These are phyloP conservation scores for Matsumurasca onukii DNA, from an alignment of 1,140 invertebrate species.

Conservation along the genomic window DNA sequence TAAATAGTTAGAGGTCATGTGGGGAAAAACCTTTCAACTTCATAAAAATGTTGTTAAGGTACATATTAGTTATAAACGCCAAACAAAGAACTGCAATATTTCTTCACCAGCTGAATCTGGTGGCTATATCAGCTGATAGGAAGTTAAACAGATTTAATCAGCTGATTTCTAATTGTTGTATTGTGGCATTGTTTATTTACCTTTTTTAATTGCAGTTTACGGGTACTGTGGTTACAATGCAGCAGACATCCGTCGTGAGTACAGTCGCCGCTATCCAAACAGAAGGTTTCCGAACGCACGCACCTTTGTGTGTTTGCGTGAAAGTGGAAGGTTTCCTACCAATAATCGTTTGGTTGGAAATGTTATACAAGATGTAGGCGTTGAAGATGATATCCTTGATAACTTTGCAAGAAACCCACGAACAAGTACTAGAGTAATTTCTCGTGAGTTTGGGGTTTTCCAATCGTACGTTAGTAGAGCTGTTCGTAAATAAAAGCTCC, in stretches of 20 bases:
- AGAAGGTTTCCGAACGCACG: conserved; percentile 2
- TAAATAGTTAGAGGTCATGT: no score
- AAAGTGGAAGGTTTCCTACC: conserved; percentile 16
- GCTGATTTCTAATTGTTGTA: no score
- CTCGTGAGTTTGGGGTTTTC: conserved; percentile 3
- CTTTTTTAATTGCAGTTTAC: no score
- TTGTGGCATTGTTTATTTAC: no score
- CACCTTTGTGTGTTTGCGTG: background rate
- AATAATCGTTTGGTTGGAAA: no score
- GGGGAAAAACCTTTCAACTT: no score
- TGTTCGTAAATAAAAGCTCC: background rate
- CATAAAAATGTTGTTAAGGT: no score
- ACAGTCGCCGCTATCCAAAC: conserved; percentile 9
- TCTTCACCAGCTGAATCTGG: no score
- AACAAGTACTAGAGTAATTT: conserved; percentile 11
- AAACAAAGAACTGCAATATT: no score
- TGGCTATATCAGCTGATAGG: no score
- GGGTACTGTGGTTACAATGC: conserved; percentile 4
- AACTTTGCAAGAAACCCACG: conserved; percentile 6
- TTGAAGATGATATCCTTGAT: background rate
- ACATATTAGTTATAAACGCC: no score
- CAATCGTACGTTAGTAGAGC: background rate
- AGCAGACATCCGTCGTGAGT: conserved; percentile 7
- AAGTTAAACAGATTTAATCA: no score
- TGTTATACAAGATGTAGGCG: conserved; percentile 13